Base-by-base conservation (phyloP, 2,888 invertebrate species). In the Apantesis nais region DNA sequence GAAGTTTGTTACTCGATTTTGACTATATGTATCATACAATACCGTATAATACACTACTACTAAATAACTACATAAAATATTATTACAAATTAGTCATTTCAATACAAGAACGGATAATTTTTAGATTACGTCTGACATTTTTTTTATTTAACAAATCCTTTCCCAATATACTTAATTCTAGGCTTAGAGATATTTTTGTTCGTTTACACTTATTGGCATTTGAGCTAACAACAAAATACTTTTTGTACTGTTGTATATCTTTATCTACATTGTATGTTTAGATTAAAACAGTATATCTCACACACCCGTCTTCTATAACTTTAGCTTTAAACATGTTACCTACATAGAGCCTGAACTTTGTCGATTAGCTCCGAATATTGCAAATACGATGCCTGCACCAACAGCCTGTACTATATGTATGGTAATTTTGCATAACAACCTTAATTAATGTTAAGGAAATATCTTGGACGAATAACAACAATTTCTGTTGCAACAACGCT, bases 301-400 rank as follows among this genome's bases (percentile, higher is more conserved):
- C 22, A n/a, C 66, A 68, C 78, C 48, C 31, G 58, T 71, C 62
- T 67, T 63, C 68, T 66, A 67, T 72, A 77, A 68, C 61, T 71
- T 72, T 69, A 69, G 70, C 64, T 62, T 72, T 75, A 78, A 74
- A 71, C 70, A 71, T 75, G 71, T 75, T 73, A n/a, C n/a, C n/a
- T n/a, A 78, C 62, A 69, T 75, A 55, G 73, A 67, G 72, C 70
- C 74, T 78, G 81, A 81, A 81, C 83, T 81, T 81, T 81, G 83
- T 81, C 81, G 81, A 81, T 83, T 83, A 81, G 75, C 81, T 81
- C 75, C 70, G 79, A 75, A 81, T 83, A 83, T 77, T 78, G 81
- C 83, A 83, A 78, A 81, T 73, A 67, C 61, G 72, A 74, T 68
- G 75, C 69, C 71, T 75, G 81, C 74, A 79, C 77, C 82, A 79